Evolutionary conservation across 2,888 invertebrate genomes (phyloP).

Genomic region (Barypeithes pellucidus): DNA sequence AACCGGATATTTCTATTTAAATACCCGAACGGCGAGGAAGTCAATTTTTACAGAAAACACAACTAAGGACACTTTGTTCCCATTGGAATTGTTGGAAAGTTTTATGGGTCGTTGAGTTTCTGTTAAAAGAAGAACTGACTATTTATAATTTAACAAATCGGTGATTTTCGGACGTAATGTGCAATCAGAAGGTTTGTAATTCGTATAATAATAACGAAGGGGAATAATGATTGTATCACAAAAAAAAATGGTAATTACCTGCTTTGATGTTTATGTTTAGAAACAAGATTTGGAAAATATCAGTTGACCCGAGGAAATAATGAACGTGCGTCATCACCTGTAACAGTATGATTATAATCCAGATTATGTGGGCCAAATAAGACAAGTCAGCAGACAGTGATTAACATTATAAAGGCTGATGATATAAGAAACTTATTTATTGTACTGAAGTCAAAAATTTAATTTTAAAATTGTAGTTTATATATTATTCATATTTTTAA

Average conservation of each 20-base stretch:
- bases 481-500: too few relatives aligned
- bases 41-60: constrained; percentile 53
- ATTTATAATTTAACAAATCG: constrained; percentile 27
- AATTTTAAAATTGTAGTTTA: too few relatives aligned
- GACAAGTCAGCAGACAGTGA: too few relatives aligned
- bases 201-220: not conserved
- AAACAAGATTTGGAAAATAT: not conserved
- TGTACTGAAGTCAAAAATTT: too few relatives aligned
- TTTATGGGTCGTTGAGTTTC: constrained; percentile 20
- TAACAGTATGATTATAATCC: too few relatives aligned
- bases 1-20: constrained; percentile 66
- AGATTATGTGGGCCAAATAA: too few relatives aligned
- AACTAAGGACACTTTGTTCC: constrained; percentile 57
- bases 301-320: too few relatives aligned
- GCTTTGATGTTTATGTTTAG: not conserved
- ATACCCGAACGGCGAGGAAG: constrained; percentile 62
- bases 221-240: too few relatives aligned
- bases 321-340: too few relatives aligned
- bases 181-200: not conserved
- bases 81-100: constrained; percentile 28
- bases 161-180: not conserved
- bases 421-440: too few relatives aligned
- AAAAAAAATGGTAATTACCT: too few relatives aligned
- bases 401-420: too few relatives aligned
- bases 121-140: not conserved